phyloP scores from a whole-genome alignment of 2,113 vertebrate genomes.

The Regulus satrapa region DNA sequence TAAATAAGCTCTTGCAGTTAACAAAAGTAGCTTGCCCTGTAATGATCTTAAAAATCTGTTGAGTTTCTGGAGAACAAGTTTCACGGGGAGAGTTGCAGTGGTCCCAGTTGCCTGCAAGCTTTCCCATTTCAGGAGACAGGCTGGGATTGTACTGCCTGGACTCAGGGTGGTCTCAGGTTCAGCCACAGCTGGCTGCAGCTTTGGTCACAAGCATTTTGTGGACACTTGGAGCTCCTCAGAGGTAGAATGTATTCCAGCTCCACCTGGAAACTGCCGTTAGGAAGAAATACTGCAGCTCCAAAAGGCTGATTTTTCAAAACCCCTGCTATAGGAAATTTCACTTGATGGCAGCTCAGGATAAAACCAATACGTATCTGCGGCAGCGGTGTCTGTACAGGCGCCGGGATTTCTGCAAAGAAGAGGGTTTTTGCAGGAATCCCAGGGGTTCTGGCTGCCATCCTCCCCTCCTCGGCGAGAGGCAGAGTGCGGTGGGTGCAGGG shows the following conservation, averaged over 20 bases:
- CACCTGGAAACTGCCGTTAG: accelerated
- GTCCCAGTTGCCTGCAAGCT: background rate
- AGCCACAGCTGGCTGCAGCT: accelerated
- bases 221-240: background rate
- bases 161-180: background rate
- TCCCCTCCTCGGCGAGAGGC: accelerated
- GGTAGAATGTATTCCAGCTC: accelerated
- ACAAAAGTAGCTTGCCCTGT: background rate
- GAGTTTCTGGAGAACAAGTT: background rate
- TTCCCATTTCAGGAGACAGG: accelerated
- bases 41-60: background rate
- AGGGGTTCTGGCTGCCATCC: accelerated
- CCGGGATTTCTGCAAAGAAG: background rate
- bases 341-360: background rate
- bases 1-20: background rate
- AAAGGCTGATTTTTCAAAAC: background rate
- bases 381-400: accelerated
- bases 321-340: accelerated
- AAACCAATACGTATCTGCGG: accelerated
- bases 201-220: background rate
- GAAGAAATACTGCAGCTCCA: background rate
- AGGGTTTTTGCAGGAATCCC: background rate
- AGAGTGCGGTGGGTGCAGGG: too few relatives aligned
- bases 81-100: background rate
- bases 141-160: accelerated